Evolutionary conservation across 2,888 invertebrate genomes (phyloP).

Genomic region (Limnephilus rhombicus): DNA sequence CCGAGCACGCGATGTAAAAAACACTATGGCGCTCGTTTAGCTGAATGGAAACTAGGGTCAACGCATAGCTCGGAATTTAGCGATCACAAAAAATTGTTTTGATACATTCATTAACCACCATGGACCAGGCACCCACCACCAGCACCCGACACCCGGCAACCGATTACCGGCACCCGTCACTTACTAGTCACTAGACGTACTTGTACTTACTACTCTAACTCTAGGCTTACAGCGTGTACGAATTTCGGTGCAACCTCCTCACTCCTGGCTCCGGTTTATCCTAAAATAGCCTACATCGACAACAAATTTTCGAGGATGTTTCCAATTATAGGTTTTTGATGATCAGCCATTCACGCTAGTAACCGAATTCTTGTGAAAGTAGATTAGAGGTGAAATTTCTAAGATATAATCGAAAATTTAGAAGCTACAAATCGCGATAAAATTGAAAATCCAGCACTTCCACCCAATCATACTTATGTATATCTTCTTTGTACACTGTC

Average conservation of each 20-base stretch:
- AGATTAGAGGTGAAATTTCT: no score
- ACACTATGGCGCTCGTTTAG: constrained; percentile 20
- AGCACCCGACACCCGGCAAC: not conserved
- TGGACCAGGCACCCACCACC: not conserved
- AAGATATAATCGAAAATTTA: no score
- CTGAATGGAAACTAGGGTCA: constrained; percentile 44
- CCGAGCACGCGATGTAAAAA: constrained; percentile 11
- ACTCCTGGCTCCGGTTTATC: not conserved
- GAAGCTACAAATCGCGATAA: no score
- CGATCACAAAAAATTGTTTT: constrained; percentile 47
- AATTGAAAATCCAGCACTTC: no score
- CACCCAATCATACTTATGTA: no score
- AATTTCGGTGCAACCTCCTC: no score
- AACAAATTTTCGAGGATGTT: not conserved
- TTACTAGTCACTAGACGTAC: not conserved
- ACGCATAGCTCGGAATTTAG: constrained; percentile 50
- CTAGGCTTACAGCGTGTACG: not conserved
- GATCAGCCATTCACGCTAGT: no score
- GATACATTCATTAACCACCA: constrained; percentile 33
- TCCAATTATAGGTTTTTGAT: not conserved
- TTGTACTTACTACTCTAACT: not conserved
- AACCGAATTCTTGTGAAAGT: no score
- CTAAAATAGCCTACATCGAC: not conserved
- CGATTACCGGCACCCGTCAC: not conserved
- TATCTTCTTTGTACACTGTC: no score